Percentiles rank a stretch among this genome's conserved stretches.
phyloP scores from a whole-genome alignment of 1,140 invertebrate species.

The Neodiprion lecontei region DNA sequence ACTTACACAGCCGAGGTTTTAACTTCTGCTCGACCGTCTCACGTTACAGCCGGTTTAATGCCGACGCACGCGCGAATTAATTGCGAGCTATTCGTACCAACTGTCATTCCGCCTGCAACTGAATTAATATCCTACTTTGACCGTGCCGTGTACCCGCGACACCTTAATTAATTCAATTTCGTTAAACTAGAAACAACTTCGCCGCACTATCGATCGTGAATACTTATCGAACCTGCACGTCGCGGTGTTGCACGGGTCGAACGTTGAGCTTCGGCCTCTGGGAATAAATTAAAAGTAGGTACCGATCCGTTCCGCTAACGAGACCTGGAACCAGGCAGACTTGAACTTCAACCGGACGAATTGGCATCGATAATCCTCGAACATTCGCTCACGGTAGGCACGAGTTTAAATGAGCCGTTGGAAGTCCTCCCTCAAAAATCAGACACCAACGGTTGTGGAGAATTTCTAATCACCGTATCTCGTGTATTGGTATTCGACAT shows the following conservation, averaged over 20 bases:
- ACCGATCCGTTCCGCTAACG: not conserved
- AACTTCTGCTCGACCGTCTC: not conserved
- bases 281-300: not conserved
- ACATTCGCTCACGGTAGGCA: too few species aligned
- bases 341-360: not conserved
- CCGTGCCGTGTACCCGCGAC: not conserved
- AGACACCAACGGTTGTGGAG: too few species aligned
- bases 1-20: not conserved
- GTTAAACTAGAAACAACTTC: not conserved
- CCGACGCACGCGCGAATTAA: not conserved
- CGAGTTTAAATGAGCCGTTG: too few species aligned
- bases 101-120: not conserved
- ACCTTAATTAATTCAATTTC: not conserved
- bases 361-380: not conserved
- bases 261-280: not conserved
- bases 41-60: not conserved
- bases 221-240: not conserved
- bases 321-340: not conserved
- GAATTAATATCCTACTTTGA: conserved; percentile 1
- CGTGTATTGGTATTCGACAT: too few species aligned
- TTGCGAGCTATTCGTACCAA: not conserved
- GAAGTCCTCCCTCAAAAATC: too few species aligned
- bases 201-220: conserved; percentile 1
- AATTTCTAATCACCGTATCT: too few species aligned
- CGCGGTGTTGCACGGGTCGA: not conserved